phyloP scores from a whole-genome alignment of 2,113 vertebrate species.

The Helogale parvula region DNA sequence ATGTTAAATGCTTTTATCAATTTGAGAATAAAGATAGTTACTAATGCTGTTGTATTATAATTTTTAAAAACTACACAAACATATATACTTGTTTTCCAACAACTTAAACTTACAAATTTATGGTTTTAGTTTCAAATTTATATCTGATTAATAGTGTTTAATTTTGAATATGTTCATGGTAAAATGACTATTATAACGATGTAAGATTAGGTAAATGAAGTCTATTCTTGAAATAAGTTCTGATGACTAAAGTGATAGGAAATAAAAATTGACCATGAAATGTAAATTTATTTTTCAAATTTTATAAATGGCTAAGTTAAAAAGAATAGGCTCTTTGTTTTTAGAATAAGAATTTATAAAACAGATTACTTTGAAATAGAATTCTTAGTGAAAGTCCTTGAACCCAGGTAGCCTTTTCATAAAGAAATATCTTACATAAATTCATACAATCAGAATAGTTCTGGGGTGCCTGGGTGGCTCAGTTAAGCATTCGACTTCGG shows the following conservation, averaged over 20 bases:
- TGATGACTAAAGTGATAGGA: not conserved
- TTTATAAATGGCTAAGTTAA: not conserved
- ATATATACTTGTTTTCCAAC: constrained; percentile 42
- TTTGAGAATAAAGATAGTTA: constrained; percentile 79
- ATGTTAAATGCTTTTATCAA: constrained; percentile 76
- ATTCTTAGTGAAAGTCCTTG: not conserved
- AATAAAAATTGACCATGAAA: constrained; percentile 20
- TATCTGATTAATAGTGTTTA: constrained; percentile 30
- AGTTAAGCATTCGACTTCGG: no score
- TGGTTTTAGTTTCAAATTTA: constrained; percentile 35
- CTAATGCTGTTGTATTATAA: constrained; percentile 54
- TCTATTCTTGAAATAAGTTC: constrained; percentile 16
- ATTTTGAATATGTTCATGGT: constrained; percentile 4
- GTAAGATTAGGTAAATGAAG: not conserved
- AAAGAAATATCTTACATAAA: not conserved
- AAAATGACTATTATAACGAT: constrained; percentile 31
- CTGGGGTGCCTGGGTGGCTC: not conserved
- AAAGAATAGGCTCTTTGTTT: not conserved
- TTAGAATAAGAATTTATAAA: constrained; percentile 37
- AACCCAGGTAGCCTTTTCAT: not conserved
- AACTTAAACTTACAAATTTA: not conserved
- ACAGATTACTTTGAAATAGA: not conserved
- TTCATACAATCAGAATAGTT: not conserved
- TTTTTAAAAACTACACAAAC: constrained; percentile 17
- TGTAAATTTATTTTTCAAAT: not conserved